phyloP scores from a whole-genome alignment of 1,140 invertebrate genomes.

The Diorhabda elongata region DNA sequence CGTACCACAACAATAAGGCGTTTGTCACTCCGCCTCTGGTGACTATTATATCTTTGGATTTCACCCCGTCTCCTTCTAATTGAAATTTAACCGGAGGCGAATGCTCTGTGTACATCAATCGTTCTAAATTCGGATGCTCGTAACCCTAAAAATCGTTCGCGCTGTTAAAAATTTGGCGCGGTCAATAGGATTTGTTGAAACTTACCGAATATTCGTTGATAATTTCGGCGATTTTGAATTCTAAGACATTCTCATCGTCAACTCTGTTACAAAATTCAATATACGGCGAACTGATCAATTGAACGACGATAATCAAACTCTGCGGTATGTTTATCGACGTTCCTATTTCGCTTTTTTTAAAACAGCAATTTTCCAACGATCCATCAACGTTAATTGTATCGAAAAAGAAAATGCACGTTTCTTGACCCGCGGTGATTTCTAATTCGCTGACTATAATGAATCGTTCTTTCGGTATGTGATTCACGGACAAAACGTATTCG shows the following conservation, averaged over 20 bases:
- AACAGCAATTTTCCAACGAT: slow-evolving; percentile 17
- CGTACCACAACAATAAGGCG: slow-evolving; percentile 29
- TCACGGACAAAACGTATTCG: slow-evolving; percentile 43
- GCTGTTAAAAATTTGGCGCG: too few relatives aligned
- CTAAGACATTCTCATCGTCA: slow-evolving; percentile 30
- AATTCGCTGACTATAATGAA: slow-evolving; percentile 40
- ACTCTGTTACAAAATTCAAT: slow-evolving; percentile 32
- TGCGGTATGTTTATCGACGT: slow-evolving; percentile 3
- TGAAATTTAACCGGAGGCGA: slow-evolving; percentile 25
- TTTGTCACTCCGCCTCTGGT: slow-evolving; percentile 26
- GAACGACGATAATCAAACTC: slow-evolving; percentile 5
- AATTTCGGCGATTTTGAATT: slow-evolving; percentile 28
- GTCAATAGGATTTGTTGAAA: not conserved
- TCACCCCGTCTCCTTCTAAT: slow-evolving; percentile 21
- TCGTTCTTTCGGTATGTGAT: slow-evolving; percentile 43
- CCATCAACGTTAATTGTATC: slow-evolving; percentile 27
- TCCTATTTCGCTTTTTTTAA: not conserved
- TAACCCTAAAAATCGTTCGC: slow-evolving; percentile 26
- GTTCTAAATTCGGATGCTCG: slow-evolving; percentile 33
- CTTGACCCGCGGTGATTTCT: not conserved
- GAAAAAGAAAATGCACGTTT: slow-evolving; percentile 16
- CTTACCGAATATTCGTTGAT: slow-evolving; percentile 35
- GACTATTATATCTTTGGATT: slow-evolving; percentile 21
- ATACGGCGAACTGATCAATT: slow-evolving; percentile 28
- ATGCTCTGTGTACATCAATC: slow-evolving; percentile 25